Base-by-base conservation (phyloP, 2,113 vertebrate species). In the Sakesphorus luctuosus region DNA sequence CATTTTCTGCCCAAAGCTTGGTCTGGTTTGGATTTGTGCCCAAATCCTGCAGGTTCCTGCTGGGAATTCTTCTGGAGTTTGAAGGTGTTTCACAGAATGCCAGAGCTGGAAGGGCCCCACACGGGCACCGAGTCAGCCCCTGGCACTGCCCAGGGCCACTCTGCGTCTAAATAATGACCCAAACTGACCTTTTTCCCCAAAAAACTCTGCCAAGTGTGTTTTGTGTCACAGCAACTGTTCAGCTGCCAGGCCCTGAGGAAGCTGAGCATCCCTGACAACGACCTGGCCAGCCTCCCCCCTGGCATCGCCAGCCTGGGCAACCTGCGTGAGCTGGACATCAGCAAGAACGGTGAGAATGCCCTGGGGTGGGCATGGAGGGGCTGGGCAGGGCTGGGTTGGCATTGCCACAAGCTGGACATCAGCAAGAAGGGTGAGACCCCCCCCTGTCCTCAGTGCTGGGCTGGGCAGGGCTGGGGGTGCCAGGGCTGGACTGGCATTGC, bases 301-400 rank as follows among this genome's bases (percentile, higher is more conserved):
- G 98, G 98, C 93, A 99, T 99, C 85, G 99, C 99, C 97, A 99
- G 99, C 98, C 98, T 99, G 98, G 99, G 99, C 91, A 99, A 99
- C 97, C 99, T 99, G 94, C 99, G 98, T 89, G 99, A 99, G 98
- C 98, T 99, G 67, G 99, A 99, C 98, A 99, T 99, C 98, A 99
- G 99, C 98, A 99, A 99, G 98, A 99, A 99, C 62, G 99, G 99
- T 99, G 98, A 97, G 98, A 21, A 14, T 43, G 46, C 46, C 18
- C 20, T 19, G 18, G 46, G 46, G 21, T 23, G 19, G 46, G 46
- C 19, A 47, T 11, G 40, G 40, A 40, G 40, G 40, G 46, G 46
- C 17, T 10, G 19, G 46, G 46, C 17, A 47, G 46, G 46, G 19
- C 8, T 19, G 46, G 40, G 40, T 13, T 40, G 40, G 40, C 40